Percentiles rank a stretch among this genome's conserved stretches.
phyloP scores from a whole-genome alignment of 2,113 vertebrate species.

The Stegostoma tigrinum region DNA sequence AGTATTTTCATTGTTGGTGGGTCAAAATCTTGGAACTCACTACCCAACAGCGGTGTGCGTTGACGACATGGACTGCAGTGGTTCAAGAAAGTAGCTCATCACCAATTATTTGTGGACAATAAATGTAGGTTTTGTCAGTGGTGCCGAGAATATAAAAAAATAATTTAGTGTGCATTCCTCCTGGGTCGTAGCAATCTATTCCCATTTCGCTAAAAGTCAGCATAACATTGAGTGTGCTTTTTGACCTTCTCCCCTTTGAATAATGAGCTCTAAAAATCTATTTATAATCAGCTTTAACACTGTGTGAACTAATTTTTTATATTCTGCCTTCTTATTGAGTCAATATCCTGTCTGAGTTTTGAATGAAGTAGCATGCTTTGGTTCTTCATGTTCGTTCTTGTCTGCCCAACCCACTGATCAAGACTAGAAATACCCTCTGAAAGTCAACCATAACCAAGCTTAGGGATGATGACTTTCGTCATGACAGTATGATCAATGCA shows the following conservation, averaged over 20 bases:
- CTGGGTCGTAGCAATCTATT: too few relatives aligned
- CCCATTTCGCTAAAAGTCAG: not conserved
- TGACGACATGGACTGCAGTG: not conserved
- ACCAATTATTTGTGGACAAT: not conserved
- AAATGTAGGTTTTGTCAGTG: not conserved
- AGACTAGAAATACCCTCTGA: not conserved
- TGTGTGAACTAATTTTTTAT: not conserved
- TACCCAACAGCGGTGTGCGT: not conserved
- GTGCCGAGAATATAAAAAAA: not conserved
- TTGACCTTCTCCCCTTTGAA: not conserved
- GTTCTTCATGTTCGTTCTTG: not conserved
- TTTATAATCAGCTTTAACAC: not conserved
- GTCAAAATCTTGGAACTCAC: not conserved
- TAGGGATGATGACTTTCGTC: not conserved
- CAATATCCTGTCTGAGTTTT: not conserved
- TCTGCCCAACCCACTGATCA: not conserved
- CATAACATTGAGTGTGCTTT: not conserved
- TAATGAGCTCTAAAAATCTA: not conserved
- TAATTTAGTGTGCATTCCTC: not conserved
- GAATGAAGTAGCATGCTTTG: not conserved
- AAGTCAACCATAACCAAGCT: not conserved
- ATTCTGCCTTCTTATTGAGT: not conserved
- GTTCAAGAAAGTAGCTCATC: not conserved
- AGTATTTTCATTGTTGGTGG: not conserved
- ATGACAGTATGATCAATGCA: not conserved